Evolutionary conservation across 2,888 invertebrate genomes (phyloP), one percentile per base, ranked within the genome.

Genomic region (Petrolisthes manimaculis): DNA sequence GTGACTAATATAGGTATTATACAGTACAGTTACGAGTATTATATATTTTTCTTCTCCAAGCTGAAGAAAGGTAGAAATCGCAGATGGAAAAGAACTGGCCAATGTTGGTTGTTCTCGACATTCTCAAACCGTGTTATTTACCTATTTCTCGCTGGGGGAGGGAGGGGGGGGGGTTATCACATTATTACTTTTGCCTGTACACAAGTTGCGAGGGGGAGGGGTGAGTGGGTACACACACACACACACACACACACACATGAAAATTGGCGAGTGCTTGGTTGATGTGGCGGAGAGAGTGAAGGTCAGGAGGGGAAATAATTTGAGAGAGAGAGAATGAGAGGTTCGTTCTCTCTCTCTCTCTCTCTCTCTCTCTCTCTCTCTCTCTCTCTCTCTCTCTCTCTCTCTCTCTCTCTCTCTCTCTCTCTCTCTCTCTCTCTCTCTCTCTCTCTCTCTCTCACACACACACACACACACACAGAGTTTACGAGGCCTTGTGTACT

Each of bases 391-490:
- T 71, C 71, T 71, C 71, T 71, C 14, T 71, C 71, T 71, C 71
- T 71, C 71, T 71, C 71, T 71, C 71, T 71, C 71, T 71, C 71
- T 71, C 71, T 71, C 71, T 71, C 71, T 71, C 71, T 71, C 71
- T 71, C 71, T 71, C 71, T 71, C 71, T 71, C 71, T 71, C 71
- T 71, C 71, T 71, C 71, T 71, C 71, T 71, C 71, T 71, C 71
- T 71, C 71, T 71, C 71, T n/a, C n/a, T n/a, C n/a, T n/a, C n/a
- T n/a, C n/a, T n/a, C n/a, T n/a, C n/a, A n/a, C n/a, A 37, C 37
- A 37, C 37, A 37, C 37, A 37, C 37, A 37, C 37, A 37, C 37
- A 37, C 37, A 37, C 37, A 37, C 37, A 37, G 1, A 37, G 37
- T 37, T 37, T 37, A 37, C 37, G 37, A 37, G 37, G 37, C 37